Evolutionary conservation across 2,113 vertebrate species (phyloP).

Genomic region (Barbus barbus): DNA sequence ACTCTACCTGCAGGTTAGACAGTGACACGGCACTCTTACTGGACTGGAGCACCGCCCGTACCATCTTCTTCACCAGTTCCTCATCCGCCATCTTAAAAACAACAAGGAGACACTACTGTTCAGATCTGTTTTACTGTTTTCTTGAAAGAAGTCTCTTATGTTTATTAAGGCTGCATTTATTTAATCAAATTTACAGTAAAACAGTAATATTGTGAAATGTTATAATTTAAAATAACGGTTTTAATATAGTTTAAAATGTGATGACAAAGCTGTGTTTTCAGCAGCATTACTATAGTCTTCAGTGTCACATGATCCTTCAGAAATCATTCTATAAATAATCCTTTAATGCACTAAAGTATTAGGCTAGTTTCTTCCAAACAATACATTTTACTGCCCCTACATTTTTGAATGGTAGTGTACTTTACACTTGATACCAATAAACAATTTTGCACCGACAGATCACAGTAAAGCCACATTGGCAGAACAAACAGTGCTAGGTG

Average conservation of each 20-base stretch:
- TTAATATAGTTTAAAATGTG: not conserved
- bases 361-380: not conserved
- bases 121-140: not conserved
- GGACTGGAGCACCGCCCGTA: slow-evolving; percentile 84
- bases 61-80: slow-evolving; percentile 84
- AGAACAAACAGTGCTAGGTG: not conserved
- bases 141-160: not conserved
- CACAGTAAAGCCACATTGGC: not conserved
- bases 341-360: not conserved
- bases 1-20: slow-evolving; percentile 83
- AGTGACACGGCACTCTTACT: slow-evolving; percentile 83
- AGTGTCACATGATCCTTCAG: not conserved
- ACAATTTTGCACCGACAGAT: not conserved
- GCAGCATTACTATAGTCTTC: not conserved
- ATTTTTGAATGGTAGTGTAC: not conserved
- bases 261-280: not conserved
- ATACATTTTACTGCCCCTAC: not conserved
- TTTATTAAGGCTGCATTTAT: not conserved
- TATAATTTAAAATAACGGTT: not conserved
- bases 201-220: not conserved
- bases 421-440: not conserved
- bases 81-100: slow-evolving; percentile 84
- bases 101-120: not conserved
- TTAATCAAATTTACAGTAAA: not conserved
- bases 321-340: no score